A percentile compares a stretch with the other conserved stretches of the same genome.
Conservation (phyloP, 2,113 vertebrate genomes). For the Nerophis ophidion region DNA sequence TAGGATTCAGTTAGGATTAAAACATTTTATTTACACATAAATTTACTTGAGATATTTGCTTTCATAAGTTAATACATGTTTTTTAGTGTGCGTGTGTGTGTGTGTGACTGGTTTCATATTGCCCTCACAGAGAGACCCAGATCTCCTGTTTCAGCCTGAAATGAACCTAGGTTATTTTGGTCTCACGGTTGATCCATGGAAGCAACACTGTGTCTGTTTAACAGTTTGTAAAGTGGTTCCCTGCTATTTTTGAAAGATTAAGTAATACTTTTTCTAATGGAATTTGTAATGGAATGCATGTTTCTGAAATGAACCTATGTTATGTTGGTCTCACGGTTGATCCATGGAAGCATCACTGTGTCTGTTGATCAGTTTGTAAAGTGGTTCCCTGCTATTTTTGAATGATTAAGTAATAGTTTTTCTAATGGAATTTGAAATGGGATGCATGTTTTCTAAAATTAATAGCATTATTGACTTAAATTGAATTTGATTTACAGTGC, state of each 20-base stretch:
- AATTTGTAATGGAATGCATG: neutral
- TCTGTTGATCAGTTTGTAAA: conserved; percentile 13
- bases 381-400: conserved; percentile 6
- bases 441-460: neutral
- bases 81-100: neutral
- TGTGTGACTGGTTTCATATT: neutral
- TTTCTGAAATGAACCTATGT: conserved; percentile 20
- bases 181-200: conserved; percentile 21
- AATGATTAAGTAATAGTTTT: conserved; percentile 1
- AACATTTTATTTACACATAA: neutral
- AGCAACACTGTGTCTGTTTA: conserved; percentile 27
- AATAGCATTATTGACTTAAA: neutral
- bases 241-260: conserved; percentile 6
- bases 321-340: conserved; percentile 31
- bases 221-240: conserved; percentile 6
- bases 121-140: neutral
- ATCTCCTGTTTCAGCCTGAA: conserved; percentile 38
- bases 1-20: neutral
- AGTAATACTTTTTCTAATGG: conserved; percentile 1
- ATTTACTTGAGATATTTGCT: neutral
- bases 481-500: neutral
- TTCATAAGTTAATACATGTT: neutral
- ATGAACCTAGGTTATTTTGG: conserved; percentile 48
- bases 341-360: conserved; percentile 27
- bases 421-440: neutral